Conservation (phyloP, 1,140 invertebrate species). For the Zaprionus davidi region DNA sequence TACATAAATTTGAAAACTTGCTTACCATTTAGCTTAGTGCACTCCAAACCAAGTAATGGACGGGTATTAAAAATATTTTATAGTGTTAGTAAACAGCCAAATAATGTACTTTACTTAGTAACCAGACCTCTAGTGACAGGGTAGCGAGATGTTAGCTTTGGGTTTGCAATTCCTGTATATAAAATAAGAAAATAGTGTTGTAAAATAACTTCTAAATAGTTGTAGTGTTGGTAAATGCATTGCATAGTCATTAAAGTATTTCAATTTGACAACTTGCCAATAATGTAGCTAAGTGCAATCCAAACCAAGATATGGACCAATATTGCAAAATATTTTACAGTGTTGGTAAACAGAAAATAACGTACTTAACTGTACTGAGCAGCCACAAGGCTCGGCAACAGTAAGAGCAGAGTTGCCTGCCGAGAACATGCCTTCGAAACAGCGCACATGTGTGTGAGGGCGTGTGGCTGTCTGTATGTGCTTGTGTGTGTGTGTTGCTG, state of each 20-base stretch:
- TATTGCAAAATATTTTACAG: slow-evolving; percentile 1
- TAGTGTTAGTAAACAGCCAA: neutral
- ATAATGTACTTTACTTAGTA: too few species aligned
- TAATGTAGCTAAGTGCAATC: neutral
- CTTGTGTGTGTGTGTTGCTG: slow-evolving; percentile 21
- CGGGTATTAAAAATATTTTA: too few species aligned
- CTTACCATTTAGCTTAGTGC: too few species aligned
- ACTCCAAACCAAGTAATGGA: too few species aligned
- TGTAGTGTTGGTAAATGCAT: slow-evolving; percentile 12
- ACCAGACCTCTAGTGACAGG: too few species aligned
- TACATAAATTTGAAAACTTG: too few species aligned
- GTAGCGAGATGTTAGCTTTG: too few species aligned
- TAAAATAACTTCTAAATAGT: neutral
- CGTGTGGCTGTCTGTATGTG: neutral
- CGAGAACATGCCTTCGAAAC: neutral
- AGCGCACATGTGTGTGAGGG: neutral
- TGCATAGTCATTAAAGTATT: neutral
- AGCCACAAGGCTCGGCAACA: slow-evolving; percentile 47
- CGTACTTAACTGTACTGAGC: slow-evolving; percentile 42
- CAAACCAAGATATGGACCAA: too few species aligned
- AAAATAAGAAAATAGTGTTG: neutral
- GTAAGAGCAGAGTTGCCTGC: slow-evolving; percentile 27
- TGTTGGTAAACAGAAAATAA: slow-evolving; percentile 19
- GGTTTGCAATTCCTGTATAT: too few species aligned
- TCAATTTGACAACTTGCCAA: neutral